Percentiles rank a stretch among this genome's conserved stretches.
Evolutionary conservation across 1,140 invertebrate species (phyloP).

Genomic region (Formica selysi): DNA sequence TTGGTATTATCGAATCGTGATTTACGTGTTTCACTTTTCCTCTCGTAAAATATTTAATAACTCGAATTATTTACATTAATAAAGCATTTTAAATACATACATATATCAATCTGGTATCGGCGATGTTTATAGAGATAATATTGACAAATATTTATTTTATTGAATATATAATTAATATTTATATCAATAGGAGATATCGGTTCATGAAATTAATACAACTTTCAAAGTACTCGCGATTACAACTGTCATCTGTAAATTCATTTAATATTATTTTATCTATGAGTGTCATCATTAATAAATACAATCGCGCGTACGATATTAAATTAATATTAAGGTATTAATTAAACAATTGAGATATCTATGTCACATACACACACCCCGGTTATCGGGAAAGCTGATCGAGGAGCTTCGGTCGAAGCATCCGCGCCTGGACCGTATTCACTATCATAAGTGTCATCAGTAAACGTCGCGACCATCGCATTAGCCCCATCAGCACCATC

Average conservation of each 20-base stretch:
- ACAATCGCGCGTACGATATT: slow-evolving; percentile 1
- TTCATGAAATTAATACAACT: background rate
- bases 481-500: slow-evolving; percentile 46
- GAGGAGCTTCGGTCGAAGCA: background rate
- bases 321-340: slow-evolving; percentile 51
- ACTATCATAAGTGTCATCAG: slow-evolving; percentile 57
- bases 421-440: slow-evolving; percentile 21
- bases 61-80: slow-evolving; percentile 50
- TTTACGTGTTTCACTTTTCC: slow-evolving; percentile 36
- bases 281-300: slow-evolving; percentile 9
- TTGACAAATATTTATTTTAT: slow-evolving; percentile 52
- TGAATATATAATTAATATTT: slow-evolving; percentile 41
- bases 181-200: background rate
- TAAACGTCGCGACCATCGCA: slow-evolving; percentile 56
- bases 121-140: slow-evolving; percentile 45
- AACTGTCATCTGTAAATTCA: slow-evolving; percentile 45
- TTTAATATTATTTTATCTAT: slow-evolving; percentile 40
- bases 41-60: slow-evolving; percentile 45
- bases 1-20: slow-evolving; percentile 42
- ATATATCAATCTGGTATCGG: background rate
- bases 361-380: background rate
- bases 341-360: slow-evolving; percentile 26
- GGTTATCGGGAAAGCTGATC: background rate
- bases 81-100: slow-evolving; percentile 43
- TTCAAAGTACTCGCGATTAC: slow-evolving; percentile 27